These are phyloP conservation scores for Huso huso DNA, from an alignment of 2,797 vertebrate species.

Conservation along the genomic window DNA sequence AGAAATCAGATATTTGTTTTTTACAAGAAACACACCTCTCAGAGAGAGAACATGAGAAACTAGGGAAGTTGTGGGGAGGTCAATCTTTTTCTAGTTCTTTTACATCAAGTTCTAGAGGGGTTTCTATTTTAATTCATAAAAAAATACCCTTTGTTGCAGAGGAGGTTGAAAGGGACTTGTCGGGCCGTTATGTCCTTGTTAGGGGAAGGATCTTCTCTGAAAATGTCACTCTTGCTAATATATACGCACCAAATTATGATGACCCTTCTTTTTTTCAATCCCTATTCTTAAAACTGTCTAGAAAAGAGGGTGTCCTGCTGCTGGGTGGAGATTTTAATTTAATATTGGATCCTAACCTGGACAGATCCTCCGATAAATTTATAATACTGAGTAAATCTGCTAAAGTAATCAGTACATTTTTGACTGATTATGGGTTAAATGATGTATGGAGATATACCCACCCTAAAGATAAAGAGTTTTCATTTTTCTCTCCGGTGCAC, in stretches of 20 bases:
- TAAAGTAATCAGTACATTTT: too few relatives aligned
- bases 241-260: background rate
- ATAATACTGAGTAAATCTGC: too few relatives aligned
- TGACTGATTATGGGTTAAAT: too few relatives aligned
- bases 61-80: slow-evolving; percentile 1
- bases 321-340: too few relatives aligned
- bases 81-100: slow-evolving; percentile 6
- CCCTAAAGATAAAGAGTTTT: too few relatives aligned
- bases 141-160: background rate
- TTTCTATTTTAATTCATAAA: background rate
- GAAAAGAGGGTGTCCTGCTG: too few relatives aligned
- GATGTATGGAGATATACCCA: too few relatives aligned
- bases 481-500: too few relatives aligned
- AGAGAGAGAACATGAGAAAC: slow-evolving; percentile 7
- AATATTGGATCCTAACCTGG: too few relatives aligned
- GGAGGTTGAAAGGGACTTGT: background rate
- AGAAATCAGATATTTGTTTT: slow-evolving; percentile 1
- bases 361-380: too few relatives aligned
- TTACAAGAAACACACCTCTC: background rate
- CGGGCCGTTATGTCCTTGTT: background rate
- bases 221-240: background rate
- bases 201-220: background rate
- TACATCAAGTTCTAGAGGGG: slow-evolving; percentile 2
- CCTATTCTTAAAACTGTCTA: too few relatives aligned
- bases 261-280: too few relatives aligned